phyloP scores from a whole-genome alignment of 2,888 invertebrate genomes.

The Dugesia japonica region DNA sequence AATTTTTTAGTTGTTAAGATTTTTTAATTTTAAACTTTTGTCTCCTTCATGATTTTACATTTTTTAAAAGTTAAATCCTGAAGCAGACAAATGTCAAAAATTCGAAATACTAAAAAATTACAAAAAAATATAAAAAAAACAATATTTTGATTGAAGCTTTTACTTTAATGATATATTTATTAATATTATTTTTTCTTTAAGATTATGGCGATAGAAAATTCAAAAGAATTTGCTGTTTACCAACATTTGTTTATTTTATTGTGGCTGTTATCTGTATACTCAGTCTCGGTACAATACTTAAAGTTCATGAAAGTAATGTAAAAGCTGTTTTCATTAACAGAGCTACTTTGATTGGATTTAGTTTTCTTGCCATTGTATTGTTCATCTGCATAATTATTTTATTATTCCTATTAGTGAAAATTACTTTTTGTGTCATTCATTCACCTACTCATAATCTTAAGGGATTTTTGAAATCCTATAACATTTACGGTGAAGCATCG shows the following conservation, averaged over 20 bases:
- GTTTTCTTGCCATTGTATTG: neutral
- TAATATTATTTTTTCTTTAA: neutral
- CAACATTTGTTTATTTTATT: neutral
- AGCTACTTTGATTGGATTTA: neutral
- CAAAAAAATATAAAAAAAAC: too few species aligned
- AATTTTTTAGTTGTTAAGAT: neutral
- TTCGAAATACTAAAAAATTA: too few species aligned
- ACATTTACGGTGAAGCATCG: neutral
- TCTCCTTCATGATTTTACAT: too few species aligned
- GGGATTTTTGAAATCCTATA: slow-evolving; percentile 1
- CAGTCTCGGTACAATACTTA: neutral
- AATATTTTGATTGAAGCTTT: too few species aligned
- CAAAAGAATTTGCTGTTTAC: slow-evolving; percentile 1
- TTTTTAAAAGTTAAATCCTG: too few species aligned
- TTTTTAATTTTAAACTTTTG: too few species aligned
- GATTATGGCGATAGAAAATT: neutral
- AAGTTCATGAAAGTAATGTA: neutral
- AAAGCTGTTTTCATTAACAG: neutral
- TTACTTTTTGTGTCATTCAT: slow-evolving; percentile 14
- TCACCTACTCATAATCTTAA: neutral
- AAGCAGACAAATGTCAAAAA: too few species aligned
- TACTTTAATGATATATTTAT: too few species aligned
- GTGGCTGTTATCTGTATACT: neutral
- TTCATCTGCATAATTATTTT: neutral
- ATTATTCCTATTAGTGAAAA: neutral